phyloP scores from a whole-genome alignment of 2,797 vertebrate species.

The Melanotaenia nigrans region DNA sequence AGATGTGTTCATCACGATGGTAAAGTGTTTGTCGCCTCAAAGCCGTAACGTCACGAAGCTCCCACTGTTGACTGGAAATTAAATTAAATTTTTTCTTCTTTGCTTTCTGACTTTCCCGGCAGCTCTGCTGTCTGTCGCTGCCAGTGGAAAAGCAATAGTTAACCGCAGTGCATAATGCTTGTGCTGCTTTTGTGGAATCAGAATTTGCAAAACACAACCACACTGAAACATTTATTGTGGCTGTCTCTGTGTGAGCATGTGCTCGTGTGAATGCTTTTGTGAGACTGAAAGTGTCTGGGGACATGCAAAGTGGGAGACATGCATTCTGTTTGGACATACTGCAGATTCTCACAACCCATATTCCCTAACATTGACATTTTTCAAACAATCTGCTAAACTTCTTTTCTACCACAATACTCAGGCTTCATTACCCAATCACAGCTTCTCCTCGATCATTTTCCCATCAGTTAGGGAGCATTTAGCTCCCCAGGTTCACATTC shows the following conservation, averaged over 20 bases:
- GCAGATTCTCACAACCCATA: conserved; percentile 71
- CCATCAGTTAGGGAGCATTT: conserved; percentile 54
- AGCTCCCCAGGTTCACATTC: conserved; percentile 45
- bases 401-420: conserved; percentile 38
- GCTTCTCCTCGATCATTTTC: conserved; percentile 57
- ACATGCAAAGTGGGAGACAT: conserved; percentile 80
- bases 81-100: conserved; percentile 15
- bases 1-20: conserved; percentile 59
- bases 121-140: conserved; percentile 30
- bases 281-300: conserved; percentile 74
- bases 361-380: conserved; percentile 61
- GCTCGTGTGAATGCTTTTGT: conserved; percentile 59
- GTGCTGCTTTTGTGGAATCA: conserved; percentile 34
- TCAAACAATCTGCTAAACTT: conserved; percentile 50
- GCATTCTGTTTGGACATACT: conserved; percentile 83
- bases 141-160: conserved; percentile 46
- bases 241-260: conserved; percentile 55
- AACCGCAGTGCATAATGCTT: conserved; percentile 15
- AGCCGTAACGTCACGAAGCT: conserved; percentile 35
- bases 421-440: conserved; percentile 70
- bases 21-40: conserved; percentile 60
- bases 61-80: conserved; percentile 27
- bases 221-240: conserved; percentile 48
- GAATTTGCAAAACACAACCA: conserved; percentile 35
- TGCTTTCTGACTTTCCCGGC: conserved; percentile 35